Base-by-base conservation (phyloP, 2,888 invertebrate species). In the Acanthosepion pharaonis region DNA sequence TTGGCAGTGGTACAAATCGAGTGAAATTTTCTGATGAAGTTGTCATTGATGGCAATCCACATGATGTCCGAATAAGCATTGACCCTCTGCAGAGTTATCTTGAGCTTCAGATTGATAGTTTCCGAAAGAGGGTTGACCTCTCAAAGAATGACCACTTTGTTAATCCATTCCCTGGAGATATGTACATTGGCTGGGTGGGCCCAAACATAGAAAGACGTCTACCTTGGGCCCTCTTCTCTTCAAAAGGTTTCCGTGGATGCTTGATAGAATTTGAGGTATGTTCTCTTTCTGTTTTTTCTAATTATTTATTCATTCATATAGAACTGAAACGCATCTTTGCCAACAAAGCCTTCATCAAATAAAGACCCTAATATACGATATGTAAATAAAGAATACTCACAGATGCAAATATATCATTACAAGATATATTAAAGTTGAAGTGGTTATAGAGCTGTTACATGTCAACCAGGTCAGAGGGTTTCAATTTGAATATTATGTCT, bases 181-280 rank as follows among this genome's bases (percentile, higher is more conserved):
- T 96, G 91, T 96, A 96, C 95, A 95, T 97, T 48, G 97, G 97
- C 6, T 96, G 96, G 20, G 95, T 95, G 20, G 11, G n/a, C 23
- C 95, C 95, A 91, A 94, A 95, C n/a, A 78, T 78, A 2, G 95
- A 94, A 91, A n/a, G 94, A 15, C 94, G 94, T 18, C 94, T 97
- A 48, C 97, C 97, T 5, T 97, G 97, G 97, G 95, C 96, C 53
- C 94, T 97, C 15, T 97, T 97, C 96, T 96, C 97, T 9, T 94
- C 96, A 20, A 95, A 96, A 20, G 96, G 96, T 28, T 97, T 96
- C 95, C 95, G 96, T 49, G 97, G 97, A 0, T 97, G 97, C 94
- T 94, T 97, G 25, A 96, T 96, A 95, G 96, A 97, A 48, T 94
- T 97, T n/a, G 95, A 96, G 94, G 95, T 97, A 53, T 53, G 93